phyloP scores from a whole-genome alignment of 2,797 vertebrate species.

The Leptodactylus fallax region DNA sequence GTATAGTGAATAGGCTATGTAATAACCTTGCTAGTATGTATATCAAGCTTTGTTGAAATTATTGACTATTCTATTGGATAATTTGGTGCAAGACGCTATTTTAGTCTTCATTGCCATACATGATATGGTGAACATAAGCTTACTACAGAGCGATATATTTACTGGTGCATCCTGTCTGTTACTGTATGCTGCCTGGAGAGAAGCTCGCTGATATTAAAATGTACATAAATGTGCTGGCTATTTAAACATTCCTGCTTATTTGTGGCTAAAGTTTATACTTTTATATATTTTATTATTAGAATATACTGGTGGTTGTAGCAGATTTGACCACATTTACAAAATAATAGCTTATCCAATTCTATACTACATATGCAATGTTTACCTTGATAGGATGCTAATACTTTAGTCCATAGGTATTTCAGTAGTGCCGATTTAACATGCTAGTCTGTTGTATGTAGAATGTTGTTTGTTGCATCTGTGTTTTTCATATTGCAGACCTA shows the following conservation, averaged over 20 bases:
- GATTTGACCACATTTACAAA: neutral
- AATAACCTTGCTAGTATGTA: neutral
- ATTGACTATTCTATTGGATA: neutral
- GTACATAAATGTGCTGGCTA: constrained; percentile 26
- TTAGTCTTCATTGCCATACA: neutral
- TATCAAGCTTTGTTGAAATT: neutral
- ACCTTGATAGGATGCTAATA: neutral
- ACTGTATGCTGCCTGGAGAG: neutral
- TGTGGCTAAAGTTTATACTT: constrained; percentile 21
- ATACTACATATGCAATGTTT: neutral
- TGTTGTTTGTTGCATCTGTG: constrained; percentile 84
- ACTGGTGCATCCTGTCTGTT: constrained; percentile 3
- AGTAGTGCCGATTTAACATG: constrained; percentile 30
- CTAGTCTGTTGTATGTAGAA: constrained; percentile 67
- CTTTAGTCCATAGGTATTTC: neutral
- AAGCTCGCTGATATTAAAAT: neutral
- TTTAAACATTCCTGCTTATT: constrained; percentile 7
- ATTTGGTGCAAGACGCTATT: neutral
- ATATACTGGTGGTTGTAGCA: neutral
- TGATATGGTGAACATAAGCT: neutral
- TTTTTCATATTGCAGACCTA: constrained; percentile 88
- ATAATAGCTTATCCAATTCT: neutral
- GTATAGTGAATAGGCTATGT: neutral
- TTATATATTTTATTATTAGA: neutral
- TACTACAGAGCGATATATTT: neutral